phyloP scores from a whole-genome alignment of 2,113 vertebrate genomes.

The Oophaga pumilio region DNA sequence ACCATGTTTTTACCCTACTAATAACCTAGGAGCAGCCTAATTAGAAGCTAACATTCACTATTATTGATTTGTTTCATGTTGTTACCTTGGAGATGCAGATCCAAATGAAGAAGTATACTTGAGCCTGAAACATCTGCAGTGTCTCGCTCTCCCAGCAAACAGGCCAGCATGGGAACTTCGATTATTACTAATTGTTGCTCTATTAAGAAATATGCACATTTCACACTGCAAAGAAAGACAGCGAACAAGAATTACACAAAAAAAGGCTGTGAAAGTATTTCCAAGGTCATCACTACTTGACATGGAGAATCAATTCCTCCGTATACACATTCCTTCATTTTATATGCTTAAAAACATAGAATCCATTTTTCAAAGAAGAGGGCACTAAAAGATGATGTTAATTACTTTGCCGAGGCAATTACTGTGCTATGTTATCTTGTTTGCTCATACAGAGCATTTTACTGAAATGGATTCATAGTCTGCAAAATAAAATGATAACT shows the following conservation, averaged over 20 bases:
- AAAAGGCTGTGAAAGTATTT: not conserved
- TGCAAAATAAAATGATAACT: not conserved
- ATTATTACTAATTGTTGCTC: constrained; percentile 43
- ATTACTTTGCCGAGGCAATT: not conserved
- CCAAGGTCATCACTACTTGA: not conserved
- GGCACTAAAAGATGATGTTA: not conserved
- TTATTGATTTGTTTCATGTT: constrained; percentile 51
- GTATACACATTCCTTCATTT: not conserved
- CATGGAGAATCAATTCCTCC: not conserved
- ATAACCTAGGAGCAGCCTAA: constrained; percentile 32
- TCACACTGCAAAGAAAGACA: not conserved
- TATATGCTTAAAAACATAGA: not conserved
- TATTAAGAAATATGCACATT: constrained; percentile 19
- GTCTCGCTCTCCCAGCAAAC: constrained; percentile 33
- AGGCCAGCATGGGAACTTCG: constrained; percentile 14
- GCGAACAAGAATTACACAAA: not conserved
- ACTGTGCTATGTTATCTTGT: constrained; percentile 8
- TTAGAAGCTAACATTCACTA: constrained; percentile 39
- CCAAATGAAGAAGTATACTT: constrained; percentile 42
- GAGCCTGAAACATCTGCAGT: constrained; percentile 36
- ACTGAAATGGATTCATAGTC: not conserved
- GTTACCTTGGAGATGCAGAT: constrained; percentile 51
- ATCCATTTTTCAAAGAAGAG: not conserved
- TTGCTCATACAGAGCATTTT: constrained; percentile 20
- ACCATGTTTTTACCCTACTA: not conserved